These are phyloP conservation scores for Leucophenga montana DNA, from an alignment of 2,888 invertebrate genomes.

Conservation along the genomic window DNA sequence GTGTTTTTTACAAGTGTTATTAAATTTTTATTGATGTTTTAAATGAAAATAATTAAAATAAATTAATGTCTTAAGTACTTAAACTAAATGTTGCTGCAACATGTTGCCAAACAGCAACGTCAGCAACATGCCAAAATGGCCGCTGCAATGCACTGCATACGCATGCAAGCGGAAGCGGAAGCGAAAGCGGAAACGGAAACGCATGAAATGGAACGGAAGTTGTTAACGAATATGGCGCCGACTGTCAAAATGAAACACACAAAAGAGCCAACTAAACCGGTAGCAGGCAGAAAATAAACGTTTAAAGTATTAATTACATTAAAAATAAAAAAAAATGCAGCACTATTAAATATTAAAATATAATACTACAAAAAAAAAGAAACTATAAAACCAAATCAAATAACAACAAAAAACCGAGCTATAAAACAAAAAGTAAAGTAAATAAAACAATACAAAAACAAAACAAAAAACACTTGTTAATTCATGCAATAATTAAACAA, in stretches of 20 bases:
- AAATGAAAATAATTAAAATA: conserved; percentile 25
- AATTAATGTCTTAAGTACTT: conserved; percentile 29
- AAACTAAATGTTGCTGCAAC: conserved; percentile 2
- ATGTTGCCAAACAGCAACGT: conserved; percentile 41
- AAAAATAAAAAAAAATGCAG: conserved; percentile 8
- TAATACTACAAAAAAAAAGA: background rate
- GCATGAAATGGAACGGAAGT: background rate
- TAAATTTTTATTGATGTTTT: conserved; percentile 64
- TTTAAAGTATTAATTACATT: conserved; percentile 5
- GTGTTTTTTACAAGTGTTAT: conserved; percentile 67
- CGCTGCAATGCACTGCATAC: background rate
- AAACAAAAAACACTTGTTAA: conserved; percentile 21
- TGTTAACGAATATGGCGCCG: conserved; percentile 30
- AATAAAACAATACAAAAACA: background rate
- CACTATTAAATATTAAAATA: conserved; percentile 4
- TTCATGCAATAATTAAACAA: conserved; percentile 17
- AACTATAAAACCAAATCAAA: background rate
- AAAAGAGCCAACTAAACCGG: too few species aligned
- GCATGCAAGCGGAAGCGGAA: conserved; percentile 32
- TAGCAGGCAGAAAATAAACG: conserved; percentile 13
- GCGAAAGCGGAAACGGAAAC: conserved; percentile 30
- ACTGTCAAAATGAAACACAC: background rate
- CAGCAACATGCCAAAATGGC: conserved; percentile 6
- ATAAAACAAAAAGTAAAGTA: background rate
- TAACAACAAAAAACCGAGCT: too few species aligned